Evolutionary conservation across 1,140 invertebrate genomes (phyloP).

Genomic region (Drosophila suzukii): DNA sequence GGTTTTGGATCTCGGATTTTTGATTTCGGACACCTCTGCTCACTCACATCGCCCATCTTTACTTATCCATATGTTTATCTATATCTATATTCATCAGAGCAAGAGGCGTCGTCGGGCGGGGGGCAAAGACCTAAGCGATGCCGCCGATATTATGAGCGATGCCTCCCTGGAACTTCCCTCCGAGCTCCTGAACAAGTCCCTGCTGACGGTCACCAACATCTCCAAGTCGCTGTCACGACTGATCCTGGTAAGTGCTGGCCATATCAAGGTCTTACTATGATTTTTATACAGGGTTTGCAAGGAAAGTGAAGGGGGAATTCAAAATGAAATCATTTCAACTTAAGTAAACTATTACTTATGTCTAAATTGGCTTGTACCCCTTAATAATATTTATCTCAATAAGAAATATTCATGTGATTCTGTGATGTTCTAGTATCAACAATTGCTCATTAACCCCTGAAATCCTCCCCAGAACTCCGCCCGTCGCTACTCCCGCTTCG

Average conservation of each 20-base stretch:
- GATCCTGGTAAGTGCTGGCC: constrained; percentile 87
- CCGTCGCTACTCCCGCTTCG: constrained; percentile 87
- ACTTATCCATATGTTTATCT: constrained; percentile 5
- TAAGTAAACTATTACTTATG: no score
- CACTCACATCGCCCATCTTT: constrained; percentile 30
- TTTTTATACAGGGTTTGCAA: not conserved
- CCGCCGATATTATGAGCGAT: constrained; percentile 88
- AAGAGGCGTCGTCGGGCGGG: constrained; percentile 45
- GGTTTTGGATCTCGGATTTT: not conserved
- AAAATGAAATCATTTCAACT: not conserved
- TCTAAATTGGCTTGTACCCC: no score
- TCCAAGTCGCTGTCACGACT: constrained; percentile 88
- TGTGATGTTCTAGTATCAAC: no score
- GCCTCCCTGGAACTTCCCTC: constrained; percentile 88
- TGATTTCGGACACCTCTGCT: constrained; percentile 11
- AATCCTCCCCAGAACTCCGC: constrained; percentile 87
- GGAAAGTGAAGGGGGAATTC: no score
- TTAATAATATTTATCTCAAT: no score
- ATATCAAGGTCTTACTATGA: not conserved
- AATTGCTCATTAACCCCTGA: no score
- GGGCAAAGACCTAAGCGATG: constrained; percentile 85
- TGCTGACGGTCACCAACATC: constrained; percentile 89
- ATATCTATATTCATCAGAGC: constrained; percentile 22
- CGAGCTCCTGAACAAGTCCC: constrained; percentile 88
- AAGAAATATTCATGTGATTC: no score